Base-by-base conservation (phyloP, 2,797 vertebrate species). In the Falco naumanni region DNA sequence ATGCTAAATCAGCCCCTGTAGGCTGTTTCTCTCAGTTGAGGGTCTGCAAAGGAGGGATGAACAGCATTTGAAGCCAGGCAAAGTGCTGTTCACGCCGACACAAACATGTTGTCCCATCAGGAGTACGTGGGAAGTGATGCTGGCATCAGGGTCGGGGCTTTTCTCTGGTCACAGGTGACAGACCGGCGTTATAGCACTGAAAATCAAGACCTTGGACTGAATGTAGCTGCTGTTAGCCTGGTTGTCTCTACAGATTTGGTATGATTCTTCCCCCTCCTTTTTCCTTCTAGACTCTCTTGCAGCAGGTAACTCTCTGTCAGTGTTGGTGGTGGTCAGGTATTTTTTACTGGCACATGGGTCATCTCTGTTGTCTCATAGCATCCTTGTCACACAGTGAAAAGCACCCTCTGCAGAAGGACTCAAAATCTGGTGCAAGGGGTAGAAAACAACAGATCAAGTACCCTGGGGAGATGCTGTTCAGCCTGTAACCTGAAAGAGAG, bases 291-390 rank as follows among this genome's bases (percentile, higher is more conserved):
- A 34, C 14, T 50, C 13, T 34, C 33, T 28, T 56, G 39, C 47
- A 83, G 66, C 47, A 51, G 26, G 9, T 16, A 48, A 7, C 51
- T 45, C 57, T 26, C 20, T 22, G 20, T 18, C 39, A 21, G 1
- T 29, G 2, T 20, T n/a, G 43, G 28, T 26, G 33, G 28, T 19
- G 7, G 20, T 4, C 26, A 26, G 39, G 11, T 63, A 7, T 28
- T 63, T 37, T 64, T 75, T 50, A 18, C 16, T 79, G 47, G 9
- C 5, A 34, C 11, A 16, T 4, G 4, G 12, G 9, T 59, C 11
- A 20, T 4, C 22, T 34, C 24, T 74, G 34, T 39, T n/a, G 4
- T 59, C 56, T 24, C 0, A 0, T 2, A 11, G 16, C 39, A 28
- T 9, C 33, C 19, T 28, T n/a, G 8, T 68, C 10, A 20, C 10